phyloP scores from a whole-genome alignment of 2,113 vertebrate species.

The Sorex araneus region DNA sequence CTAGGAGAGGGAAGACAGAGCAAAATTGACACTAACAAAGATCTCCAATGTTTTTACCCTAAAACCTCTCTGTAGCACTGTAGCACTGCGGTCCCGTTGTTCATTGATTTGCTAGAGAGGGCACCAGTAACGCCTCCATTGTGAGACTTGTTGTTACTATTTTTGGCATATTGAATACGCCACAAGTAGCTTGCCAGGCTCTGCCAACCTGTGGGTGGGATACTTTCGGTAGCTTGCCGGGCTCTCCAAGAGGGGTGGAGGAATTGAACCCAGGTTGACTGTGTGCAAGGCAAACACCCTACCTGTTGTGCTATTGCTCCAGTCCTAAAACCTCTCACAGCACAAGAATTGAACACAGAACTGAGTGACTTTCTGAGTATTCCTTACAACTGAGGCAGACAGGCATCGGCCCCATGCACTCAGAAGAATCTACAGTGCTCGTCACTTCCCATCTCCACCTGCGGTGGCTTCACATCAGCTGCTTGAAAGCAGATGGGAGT shows the following conservation, averaged over 20 bases:
- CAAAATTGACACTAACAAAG: neutral
- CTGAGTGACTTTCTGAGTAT: neutral
- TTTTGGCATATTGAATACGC: too few species aligned
- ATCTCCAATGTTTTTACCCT: neutral
- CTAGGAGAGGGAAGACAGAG: neutral
- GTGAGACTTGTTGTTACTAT: too few species aligned
- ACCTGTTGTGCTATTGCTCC: too few species aligned
- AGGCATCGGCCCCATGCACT: neutral
- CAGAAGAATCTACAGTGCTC: neutral
- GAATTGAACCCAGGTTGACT: too few species aligned
- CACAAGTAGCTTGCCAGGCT: too few species aligned
- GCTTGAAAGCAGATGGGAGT: neutral
- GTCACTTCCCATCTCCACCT: neutral
- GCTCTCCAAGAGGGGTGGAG: too few species aligned
- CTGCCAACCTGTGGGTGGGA: too few species aligned
- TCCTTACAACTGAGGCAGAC: neutral
- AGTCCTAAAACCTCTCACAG: neutral
- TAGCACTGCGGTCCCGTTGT: too few species aligned
- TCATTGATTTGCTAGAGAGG: too few species aligned
- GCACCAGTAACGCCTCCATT: too few species aligned
- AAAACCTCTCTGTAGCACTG: neutral
- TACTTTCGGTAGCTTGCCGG: too few species aligned
- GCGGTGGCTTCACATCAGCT: neutral
- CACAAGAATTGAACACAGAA: neutral
- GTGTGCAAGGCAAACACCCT: too few species aligned